Conservation (phyloP, 2,888 invertebrate species). For the Ichneumon xanthorius region DNA sequence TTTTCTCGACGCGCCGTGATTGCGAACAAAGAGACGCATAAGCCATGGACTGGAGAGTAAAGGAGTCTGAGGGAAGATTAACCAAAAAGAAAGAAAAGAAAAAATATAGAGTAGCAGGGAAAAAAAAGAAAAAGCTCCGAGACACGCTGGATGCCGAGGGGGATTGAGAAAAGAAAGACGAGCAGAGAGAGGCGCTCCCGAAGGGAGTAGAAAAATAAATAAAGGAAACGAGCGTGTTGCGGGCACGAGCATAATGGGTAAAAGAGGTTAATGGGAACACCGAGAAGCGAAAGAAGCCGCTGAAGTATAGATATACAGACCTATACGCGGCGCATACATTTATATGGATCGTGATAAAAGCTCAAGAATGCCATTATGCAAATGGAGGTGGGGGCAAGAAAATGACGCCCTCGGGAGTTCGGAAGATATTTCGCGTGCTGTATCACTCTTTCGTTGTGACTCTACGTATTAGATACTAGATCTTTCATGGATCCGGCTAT, state of each 20-base stretch:
- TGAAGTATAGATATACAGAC: slow-evolving; percentile 50
- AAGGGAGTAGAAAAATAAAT: slow-evolving; percentile 68
- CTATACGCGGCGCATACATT: slow-evolving; percentile 48
- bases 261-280: slow-evolving; percentile 71
- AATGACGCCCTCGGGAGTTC: slow-evolving; percentile 52
- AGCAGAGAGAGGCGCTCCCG: slow-evolving; percentile 35
- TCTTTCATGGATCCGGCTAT: neutral
- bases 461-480: slow-evolving; percentile 35
- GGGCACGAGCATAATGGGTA: slow-evolving; percentile 67
- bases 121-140: slow-evolving; percentile 34
- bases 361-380: slow-evolving; percentile 72
- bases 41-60: slow-evolving; percentile 15
- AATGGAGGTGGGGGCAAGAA: slow-evolving; percentile 56
- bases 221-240: slow-evolving; percentile 66
- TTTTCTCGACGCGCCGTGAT: slow-evolving; percentile 60
- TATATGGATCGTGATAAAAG: slow-evolving; percentile 71
- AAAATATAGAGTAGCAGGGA: slow-evolving; percentile 1
- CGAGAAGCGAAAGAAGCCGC: slow-evolving; percentile 67
- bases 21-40: slow-evolving; percentile 56
- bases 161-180: slow-evolving; percentile 48
- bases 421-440: slow-evolving; percentile 54
- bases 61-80: slow-evolving; percentile 55
- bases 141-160: slow-evolving; percentile 46
- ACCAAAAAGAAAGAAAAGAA: slow-evolving; percentile 29
- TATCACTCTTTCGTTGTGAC: slow-evolving; percentile 44